phyloP scores from a whole-genome alignment of 2,113 vertebrate species.

The Ptychochromis oligacanthus region DNA sequence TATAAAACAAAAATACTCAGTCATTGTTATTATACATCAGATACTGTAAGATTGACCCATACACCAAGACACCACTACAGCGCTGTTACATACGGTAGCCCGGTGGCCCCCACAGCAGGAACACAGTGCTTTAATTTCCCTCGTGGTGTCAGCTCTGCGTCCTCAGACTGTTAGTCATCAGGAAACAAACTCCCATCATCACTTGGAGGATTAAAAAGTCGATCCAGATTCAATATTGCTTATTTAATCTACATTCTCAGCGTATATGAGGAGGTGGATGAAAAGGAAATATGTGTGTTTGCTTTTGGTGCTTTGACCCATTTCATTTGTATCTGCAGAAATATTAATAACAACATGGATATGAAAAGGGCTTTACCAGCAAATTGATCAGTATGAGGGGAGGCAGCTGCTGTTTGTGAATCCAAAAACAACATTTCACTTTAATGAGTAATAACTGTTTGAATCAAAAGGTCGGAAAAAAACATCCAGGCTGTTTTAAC shows the following conservation, averaged over 20 bases:
- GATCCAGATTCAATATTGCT: background rate
- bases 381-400: conserved; percentile 46
- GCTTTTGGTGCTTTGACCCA: conserved; percentile 33
- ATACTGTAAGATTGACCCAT: conserved; percentile 4
- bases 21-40: background rate
- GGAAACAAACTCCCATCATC: conserved; percentile 34
- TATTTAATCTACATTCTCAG: conserved; percentile 21
- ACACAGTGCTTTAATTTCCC: conserved; percentile 50
- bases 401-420: conserved; percentile 45
- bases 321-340: conserved; percentile 55
- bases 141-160: background rate
- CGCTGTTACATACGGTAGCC: background rate
- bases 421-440: conserved; percentile 47
- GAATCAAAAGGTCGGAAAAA: conserved; percentile 45
- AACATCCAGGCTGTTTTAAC: conserved; percentile 47
- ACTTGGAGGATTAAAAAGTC: conserved; percentile 32
- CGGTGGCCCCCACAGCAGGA: background rate
- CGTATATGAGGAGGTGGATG: conserved; percentile 21
- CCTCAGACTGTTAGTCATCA: conserved; percentile 19
- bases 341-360: conserved; percentile 50
- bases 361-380: conserved; percentile 27
- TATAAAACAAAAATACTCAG: background rate
- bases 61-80: background rate
- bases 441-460: conserved; percentile 46
- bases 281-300: conserved; percentile 39